Evolutionary conservation across 2,113 vertebrate species (phyloP).

Genomic region (Felis catus): DNA sequence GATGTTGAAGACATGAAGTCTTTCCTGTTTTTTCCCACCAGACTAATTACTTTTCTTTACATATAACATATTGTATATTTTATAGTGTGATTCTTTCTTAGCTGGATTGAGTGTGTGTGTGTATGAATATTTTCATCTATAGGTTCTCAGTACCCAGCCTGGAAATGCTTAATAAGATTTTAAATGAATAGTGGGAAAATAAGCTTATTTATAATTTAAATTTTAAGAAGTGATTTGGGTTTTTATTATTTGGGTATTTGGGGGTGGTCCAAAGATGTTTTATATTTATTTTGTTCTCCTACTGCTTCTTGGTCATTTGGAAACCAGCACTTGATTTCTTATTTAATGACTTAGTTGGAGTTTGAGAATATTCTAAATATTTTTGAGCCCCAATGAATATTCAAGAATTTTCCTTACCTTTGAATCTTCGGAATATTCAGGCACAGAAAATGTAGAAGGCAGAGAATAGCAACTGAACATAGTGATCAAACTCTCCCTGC

Average conservation of each 20-base stretch:
- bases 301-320: not conserved
- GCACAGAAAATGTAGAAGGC: not conserved
- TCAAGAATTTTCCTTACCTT: not conserved
- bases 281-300: not conserved
- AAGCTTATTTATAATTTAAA: not conserved
- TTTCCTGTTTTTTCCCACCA: not conserved
- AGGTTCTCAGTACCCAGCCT: not conserved
- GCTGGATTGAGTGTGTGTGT: not conserved
- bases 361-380: not conserved
- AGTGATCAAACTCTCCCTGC: not conserved
- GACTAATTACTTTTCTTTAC: not conserved
- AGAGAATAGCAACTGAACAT: not conserved
- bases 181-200: not conserved
- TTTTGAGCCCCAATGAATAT: not conserved
- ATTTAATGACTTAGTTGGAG: not conserved
- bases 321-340: not conserved
- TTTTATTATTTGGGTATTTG: not conserved
- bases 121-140: not conserved
- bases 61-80: not conserved
- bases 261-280: not conserved
- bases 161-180: not conserved
- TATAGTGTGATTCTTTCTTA: not conserved
- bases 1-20: not conserved
- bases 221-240: not conserved
- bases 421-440: not conserved